These are phyloP conservation scores for Neodon shergylaensis DNA, from an alignment of 2,113 vertebrate genomes.

Conservation along the genomic window DNA sequence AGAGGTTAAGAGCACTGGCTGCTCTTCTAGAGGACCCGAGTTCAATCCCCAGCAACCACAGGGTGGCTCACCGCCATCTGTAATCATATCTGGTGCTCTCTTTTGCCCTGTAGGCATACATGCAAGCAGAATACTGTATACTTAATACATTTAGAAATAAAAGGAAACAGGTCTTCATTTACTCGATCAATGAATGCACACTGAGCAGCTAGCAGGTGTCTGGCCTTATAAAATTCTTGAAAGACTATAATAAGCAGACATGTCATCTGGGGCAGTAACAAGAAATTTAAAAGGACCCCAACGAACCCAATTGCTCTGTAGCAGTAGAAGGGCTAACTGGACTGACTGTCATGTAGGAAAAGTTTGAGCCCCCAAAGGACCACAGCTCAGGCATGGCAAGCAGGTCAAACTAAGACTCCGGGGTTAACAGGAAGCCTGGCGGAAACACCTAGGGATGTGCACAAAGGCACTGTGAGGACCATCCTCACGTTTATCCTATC, in stretches of 20 bases:
- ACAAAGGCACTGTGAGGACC: not conserved
- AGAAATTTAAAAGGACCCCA: not conserved
- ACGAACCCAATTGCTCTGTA: not conserved
- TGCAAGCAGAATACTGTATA: too few relatives aligned
- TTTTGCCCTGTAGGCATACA: too few relatives aligned
- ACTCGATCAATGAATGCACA: not conserved
- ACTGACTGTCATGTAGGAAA: not conserved
- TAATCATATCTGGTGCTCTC: too few relatives aligned
- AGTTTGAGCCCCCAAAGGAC: not conserved
- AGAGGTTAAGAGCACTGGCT: too few relatives aligned
- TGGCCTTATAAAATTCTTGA: not conserved
- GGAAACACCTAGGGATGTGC: not conserved
- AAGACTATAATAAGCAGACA: not conserved
- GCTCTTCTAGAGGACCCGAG: too few relatives aligned
- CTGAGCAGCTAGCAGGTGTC: not conserved
- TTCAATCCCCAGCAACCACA: too few relatives aligned
- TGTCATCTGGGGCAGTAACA: not conserved
- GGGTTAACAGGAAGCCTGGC: too few relatives aligned
- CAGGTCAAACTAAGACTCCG: rapidly evolving
- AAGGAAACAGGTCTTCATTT: not conserved
- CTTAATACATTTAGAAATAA: too few relatives aligned
- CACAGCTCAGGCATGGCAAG: not conserved
- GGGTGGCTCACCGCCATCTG: too few relatives aligned
- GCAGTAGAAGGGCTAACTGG: too few relatives aligned
- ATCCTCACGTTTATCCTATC: not conserved